Conservation (phyloP, 2,797 vertebrate genomes). For the Sphenodon punctatus region DNA sequence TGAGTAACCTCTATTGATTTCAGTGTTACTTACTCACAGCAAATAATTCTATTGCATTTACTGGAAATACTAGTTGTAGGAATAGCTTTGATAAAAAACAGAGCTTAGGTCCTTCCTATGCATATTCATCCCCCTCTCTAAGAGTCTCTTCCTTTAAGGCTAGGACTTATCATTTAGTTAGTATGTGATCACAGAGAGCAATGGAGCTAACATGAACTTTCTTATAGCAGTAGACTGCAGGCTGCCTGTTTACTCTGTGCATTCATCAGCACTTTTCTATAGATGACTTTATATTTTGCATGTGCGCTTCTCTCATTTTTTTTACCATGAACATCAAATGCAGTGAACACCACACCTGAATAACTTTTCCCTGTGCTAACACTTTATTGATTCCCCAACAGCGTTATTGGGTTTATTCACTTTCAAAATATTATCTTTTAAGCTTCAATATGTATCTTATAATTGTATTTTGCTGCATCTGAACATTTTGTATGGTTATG, state of each 20-base stretch:
- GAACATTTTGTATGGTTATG: not conserved
- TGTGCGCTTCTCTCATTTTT: not conserved
- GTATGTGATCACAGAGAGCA: too few species aligned
- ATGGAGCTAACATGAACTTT: too few species aligned
- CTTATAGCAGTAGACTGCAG: too few species aligned
- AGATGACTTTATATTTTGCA: not conserved
- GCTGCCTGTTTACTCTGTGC: rapidly evolving
- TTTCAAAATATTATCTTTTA: not conserved
- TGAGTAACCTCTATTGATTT: too few species aligned
- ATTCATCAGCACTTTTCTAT: not conserved
- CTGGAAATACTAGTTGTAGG: too few species aligned
- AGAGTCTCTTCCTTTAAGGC: too few species aligned
- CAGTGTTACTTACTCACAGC: too few species aligned
- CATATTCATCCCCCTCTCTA: too few species aligned
- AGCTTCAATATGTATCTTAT: rapidly evolving
- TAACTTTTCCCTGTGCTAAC: not conserved
- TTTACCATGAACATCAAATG: not conserved
- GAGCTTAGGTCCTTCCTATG: too few species aligned
- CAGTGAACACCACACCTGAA: not conserved
- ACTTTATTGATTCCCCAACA: not conserved
- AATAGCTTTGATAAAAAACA: too few species aligned
- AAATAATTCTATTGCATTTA: too few species aligned
- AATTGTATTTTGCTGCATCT: not conserved
- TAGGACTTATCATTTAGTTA: too few species aligned
- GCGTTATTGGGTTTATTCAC: not conserved